Percentiles rank a stretch among this genome's conserved stretches.
Conservation (phyloP, 2,113 vertebrate species). For the Herpetotheres cachinnans region DNA sequence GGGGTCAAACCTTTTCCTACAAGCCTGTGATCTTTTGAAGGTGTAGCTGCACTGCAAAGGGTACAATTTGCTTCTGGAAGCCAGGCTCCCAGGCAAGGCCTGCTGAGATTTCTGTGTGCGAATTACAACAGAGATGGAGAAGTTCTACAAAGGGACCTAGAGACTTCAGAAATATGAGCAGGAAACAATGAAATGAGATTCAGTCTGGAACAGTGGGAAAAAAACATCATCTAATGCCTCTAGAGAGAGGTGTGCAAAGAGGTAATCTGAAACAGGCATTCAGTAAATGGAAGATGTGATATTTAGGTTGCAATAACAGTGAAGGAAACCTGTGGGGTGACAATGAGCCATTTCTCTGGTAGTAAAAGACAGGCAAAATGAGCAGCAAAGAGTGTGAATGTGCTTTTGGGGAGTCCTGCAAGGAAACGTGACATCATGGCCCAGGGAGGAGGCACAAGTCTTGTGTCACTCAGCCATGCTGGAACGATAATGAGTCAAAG, state of each 20-base stretch:
- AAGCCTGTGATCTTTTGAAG: neutral
- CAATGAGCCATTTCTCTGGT: neutral
- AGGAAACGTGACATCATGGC: neutral
- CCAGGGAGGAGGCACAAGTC: neutral
- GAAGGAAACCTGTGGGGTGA: slow-evolving; percentile 9
- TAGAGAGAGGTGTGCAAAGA: neutral
- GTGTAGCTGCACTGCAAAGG: neutral
- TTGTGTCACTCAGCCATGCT: neutral
- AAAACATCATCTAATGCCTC: neutral
- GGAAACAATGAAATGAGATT: neutral
- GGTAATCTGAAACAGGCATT: neutral
- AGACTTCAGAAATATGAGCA: neutral
- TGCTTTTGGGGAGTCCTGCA: neutral
- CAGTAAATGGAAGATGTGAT: neutral
- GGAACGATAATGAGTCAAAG: neutral
- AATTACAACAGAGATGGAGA: neutral
- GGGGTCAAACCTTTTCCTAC: neutral
- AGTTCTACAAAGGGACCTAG: neutral
- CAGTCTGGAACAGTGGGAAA: neutral
- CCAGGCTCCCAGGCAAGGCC: neutral
- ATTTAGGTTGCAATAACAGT: neutral
- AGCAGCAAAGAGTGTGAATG: neutral
- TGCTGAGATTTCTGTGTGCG: neutral
- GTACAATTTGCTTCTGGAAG: neutral
- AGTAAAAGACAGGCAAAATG: neutral